Conservation (phyloP, 2,888 invertebrate species). For the Idaea dimidiata region DNA sequence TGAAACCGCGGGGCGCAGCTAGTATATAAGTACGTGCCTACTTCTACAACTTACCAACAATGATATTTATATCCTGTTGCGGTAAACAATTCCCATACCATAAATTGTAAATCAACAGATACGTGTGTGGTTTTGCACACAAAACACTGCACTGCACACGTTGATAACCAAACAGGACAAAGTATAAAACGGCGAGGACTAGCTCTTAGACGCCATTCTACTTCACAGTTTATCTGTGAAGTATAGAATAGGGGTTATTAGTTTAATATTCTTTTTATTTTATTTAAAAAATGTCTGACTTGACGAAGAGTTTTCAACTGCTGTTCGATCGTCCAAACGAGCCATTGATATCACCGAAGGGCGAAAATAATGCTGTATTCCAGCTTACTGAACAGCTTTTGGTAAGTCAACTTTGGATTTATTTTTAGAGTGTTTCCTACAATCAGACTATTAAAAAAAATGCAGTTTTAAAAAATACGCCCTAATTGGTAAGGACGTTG, state of each 20-base stretch:
- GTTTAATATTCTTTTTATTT: conserved; percentile 18
- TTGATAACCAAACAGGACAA: conserved; percentile 9
- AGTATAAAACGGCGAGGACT: conserved; percentile 32
- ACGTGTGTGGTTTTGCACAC: neutral
- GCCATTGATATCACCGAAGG: conserved; percentile 82
- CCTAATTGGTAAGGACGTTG: too few relatives aligned
- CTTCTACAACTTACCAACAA: neutral
- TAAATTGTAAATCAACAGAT: neutral
- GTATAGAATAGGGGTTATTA: conserved; percentile 32
- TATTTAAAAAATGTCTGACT: conserved; percentile 46
- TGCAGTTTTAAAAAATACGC: too few relatives aligned
- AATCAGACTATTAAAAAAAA: too few relatives aligned
- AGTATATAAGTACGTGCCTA: too few relatives aligned
- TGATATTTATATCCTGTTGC: conserved; percentile 9
- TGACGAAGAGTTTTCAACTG: conserved; percentile 48
- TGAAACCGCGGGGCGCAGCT: too few relatives aligned
- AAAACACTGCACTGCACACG: conserved; percentile 1
- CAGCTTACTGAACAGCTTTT: conserved; percentile 81
- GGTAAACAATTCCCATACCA: neutral
- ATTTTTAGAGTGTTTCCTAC: too few relatives aligned
- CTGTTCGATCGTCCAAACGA: conserved; percentile 83
- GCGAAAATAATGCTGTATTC: conserved; percentile 80
- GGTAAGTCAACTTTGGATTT: conserved; percentile 76
- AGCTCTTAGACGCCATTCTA: conserved; percentile 37
- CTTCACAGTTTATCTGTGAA: conserved; percentile 67